Evolutionary conservation across 2,797 vertebrate species (phyloP).

Genomic region (Hybognathus amarus): DNA sequence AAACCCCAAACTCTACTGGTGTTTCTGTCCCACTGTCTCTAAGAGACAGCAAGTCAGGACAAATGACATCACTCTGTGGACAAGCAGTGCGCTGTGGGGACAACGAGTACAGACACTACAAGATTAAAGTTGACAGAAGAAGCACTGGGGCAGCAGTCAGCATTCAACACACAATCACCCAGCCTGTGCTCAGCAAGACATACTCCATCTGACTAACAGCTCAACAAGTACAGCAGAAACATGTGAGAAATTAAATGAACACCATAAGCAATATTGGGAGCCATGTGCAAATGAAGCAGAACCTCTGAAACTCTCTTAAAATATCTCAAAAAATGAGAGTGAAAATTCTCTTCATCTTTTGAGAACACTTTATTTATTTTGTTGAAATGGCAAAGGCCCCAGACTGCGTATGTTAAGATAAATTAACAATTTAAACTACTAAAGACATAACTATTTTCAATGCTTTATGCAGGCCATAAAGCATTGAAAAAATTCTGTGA

Average conservation of each 20-base stretch:
- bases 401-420: background rate
- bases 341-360: background rate
- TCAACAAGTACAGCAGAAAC: conserved; percentile 30
- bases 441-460: background rate
- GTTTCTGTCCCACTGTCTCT: conserved; percentile 32
- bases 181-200: conserved; percentile 13
- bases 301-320: background rate
- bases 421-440: background rate
- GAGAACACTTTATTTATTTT: background rate
- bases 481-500: no score
- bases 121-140: conserved; percentile 52
- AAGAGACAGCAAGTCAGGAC: conserved; percentile 51
- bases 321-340: background rate
- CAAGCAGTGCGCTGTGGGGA: conserved; percentile 31
- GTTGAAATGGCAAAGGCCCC: background rate
- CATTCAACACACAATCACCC: conserved; percentile 39
- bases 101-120: conserved; percentile 35
- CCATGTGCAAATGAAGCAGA: background rate
- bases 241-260: background rate
- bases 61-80: conserved; percentile 49
- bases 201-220: conserved; percentile 41
- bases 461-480: no score
- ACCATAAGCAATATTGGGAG: background rate
- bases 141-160: conserved; percentile 38
- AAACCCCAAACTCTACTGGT: conserved; percentile 43